Conservation (phyloP, 2,113 vertebrate species). For the Corynorhinus townsendii region DNA sequence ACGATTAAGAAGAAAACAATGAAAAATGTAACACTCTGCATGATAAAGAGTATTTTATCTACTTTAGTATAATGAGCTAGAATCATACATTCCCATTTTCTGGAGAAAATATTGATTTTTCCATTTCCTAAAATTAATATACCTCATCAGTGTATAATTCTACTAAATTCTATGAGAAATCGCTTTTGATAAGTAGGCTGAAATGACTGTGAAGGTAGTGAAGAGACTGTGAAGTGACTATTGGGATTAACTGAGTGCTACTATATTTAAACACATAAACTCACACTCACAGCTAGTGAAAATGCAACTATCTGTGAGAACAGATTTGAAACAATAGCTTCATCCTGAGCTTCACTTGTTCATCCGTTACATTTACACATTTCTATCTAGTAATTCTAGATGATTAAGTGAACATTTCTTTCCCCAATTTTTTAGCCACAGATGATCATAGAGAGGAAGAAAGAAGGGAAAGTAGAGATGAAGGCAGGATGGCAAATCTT, state of each 20-base stretch:
- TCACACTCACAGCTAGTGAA: constrained; percentile 18
- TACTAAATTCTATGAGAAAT: neutral
- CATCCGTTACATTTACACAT: constrained; percentile 58
- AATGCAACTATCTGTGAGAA: constrained; percentile 49
- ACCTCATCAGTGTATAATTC: constrained; percentile 1
- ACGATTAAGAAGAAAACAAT: constrained; percentile 36
- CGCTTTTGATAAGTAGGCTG: neutral
- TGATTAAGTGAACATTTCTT: constrained; percentile 44
- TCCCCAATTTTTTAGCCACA: constrained; percentile 9
- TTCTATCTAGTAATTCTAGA: constrained; percentile 54
- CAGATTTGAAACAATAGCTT: constrained; percentile 64
- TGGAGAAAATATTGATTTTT: constrained; percentile 27
- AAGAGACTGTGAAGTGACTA: neutral
- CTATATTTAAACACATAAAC: constrained; percentile 25
- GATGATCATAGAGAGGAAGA: constrained; percentile 20
- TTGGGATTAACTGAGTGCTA: neutral
- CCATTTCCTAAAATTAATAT: constrained; percentile 45
- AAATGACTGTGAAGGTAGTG: neutral
- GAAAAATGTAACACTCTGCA: constrained; percentile 37
- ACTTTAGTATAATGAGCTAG: constrained; percentile 46
- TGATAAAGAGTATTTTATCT: constrained; percentile 50
- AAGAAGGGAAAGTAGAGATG: neutral
- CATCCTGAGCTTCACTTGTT: constrained; percentile 35
- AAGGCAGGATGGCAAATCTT: constrained; percentile 12
- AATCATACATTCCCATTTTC: constrained; percentile 52